Evolutionary conservation across 2,113 vertebrate genomes (phyloP).

Genomic region (Cyprinus carpio): DNA sequence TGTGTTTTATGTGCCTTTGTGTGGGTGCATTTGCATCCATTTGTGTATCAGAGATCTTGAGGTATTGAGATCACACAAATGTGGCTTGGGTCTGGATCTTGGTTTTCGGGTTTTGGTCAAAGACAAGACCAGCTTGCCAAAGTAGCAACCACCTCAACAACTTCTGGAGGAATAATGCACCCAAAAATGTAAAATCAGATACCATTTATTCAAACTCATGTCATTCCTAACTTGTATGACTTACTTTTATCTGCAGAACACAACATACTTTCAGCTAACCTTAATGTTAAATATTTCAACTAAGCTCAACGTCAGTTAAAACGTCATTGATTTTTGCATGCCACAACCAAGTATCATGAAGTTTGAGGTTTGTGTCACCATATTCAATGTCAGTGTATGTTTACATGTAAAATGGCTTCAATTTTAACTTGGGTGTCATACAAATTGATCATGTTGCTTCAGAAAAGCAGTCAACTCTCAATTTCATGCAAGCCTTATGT

Average conservation of each 20-base stretch:
- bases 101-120: background rate
- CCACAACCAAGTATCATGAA: background rate
- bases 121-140: background rate
- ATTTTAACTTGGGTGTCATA: background rate
- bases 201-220: background rate
- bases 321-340: background rate
- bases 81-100: background rate
- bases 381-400: background rate
- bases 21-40: background rate
- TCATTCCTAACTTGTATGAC: background rate
- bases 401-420: background rate
- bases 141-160: background rate
- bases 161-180: background rate
- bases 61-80: constrained; percentile 1
- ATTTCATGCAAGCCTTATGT: background rate
- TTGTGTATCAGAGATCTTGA: constrained; percentile 35
- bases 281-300: too few species aligned
- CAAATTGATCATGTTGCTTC: background rate
- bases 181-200: background rate
- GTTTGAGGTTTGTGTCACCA: background rate
- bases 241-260: background rate
- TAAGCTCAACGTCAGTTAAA: background rate
- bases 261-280: too few species aligned
- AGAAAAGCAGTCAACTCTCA: background rate
- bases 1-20: background rate